Conservation (phyloP, 2,888 invertebrate genomes). For the Eueremaeus valkanovi region DNA sequence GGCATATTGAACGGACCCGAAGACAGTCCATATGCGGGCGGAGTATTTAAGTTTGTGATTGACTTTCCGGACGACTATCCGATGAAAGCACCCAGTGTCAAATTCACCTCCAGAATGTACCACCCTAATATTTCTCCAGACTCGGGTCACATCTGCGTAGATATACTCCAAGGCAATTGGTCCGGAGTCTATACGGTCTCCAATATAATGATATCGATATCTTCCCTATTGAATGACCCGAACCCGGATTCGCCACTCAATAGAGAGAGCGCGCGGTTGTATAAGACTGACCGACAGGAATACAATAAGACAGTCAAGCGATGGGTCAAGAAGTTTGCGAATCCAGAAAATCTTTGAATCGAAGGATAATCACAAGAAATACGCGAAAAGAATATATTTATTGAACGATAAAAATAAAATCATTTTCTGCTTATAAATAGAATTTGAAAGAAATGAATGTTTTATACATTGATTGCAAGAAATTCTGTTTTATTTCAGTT, state of each 20-base stretch:
- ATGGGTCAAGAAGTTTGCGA: slow-evolving; percentile 23
- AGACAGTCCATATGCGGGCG: slow-evolving; percentile 9
- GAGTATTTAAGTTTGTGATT: neutral
- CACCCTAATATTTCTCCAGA: neutral
- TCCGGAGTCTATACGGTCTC: neutral
- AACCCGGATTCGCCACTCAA: neutral
- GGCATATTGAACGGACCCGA: neutral
- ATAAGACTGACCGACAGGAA: neutral
- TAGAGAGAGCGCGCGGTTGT: neutral
- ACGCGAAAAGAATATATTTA: no score
- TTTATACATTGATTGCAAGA: no score
- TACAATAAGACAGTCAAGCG: neutral
- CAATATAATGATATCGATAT: neutral
- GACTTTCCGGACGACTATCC: slow-evolving; percentile 1
- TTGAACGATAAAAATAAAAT: no score
- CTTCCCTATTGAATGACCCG: slow-evolving; percentile 12
- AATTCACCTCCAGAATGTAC: neutral
- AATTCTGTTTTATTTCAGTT: no score
- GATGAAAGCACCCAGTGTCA: neutral
- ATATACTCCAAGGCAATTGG: slow-evolving; percentile 10
- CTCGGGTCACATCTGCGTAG: neutral
- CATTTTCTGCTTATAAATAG: no score
- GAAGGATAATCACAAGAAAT: no score
- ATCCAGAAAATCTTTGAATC: neutral
- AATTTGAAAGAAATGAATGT: no score